Base-by-base conservation (phyloP, 2,888 invertebrate species). In the Eristalis tenax region DNA sequence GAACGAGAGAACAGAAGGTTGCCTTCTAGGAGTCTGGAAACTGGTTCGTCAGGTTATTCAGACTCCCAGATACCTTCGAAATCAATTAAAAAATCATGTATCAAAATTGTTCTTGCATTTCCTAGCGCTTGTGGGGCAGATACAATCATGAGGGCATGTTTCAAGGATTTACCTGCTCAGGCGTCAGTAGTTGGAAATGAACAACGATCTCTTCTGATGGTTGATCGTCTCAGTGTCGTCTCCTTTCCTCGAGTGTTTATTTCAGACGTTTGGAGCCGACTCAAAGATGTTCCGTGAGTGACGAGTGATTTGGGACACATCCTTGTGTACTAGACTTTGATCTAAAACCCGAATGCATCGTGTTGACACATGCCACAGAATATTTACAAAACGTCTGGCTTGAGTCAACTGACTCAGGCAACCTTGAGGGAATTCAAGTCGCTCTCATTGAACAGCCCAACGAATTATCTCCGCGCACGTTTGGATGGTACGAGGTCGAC, bases 21-120 rank as follows among this genome's bases (percentile, higher is more conserved):
- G 11, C 2, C 35, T 50, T 50, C 32, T 18, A 18, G 18, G 50
- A 18, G 18, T 1, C 6, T 8, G 0, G 50, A 18, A 50, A 50
- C 50, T 50, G 50, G 50, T 50, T 50, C 50, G 50, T 50, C 50
- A 50, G 50, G 50, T 50, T 50, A n/a, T 50, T 50, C 50, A 50
- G 50, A 50, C 18, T 8, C 8, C 18, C n/a, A 50, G 18, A 50
- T 50, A 50, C 50, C 50, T 18, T 18, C 50, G 18, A 50, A 50
- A 50, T 50, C 50, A 50, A 50, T 50, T 50, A 50, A 50, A 50
- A 50, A 18, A 50, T 18, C 18, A 18, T 50, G 50, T 50, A 50
- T 50, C 50, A 50, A 50, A 50, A 50, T 18, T 18, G 10, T 18
- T 50, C 50, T 50, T 50, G 18, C 8, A 50, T 38, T 38, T 38